These are phyloP conservation scores for Cephalotes varians DNA, from an alignment of 2,888 invertebrate species.

Conservation along the genomic window DNA sequence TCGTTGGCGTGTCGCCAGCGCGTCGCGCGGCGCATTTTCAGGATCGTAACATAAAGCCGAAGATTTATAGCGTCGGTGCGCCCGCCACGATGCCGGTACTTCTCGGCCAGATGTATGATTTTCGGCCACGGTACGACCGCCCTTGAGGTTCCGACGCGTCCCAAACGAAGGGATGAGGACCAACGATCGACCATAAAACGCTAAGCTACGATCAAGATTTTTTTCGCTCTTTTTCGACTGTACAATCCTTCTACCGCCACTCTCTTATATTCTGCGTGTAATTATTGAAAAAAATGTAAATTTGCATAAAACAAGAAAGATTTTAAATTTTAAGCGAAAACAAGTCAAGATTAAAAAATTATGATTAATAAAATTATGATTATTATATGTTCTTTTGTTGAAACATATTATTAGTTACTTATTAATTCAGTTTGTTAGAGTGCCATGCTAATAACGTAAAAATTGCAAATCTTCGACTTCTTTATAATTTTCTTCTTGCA, in stretches of 20 bases:
- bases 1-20: conserved; percentile 72
- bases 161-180: conserved; percentile 46
- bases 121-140: conserved; percentile 68
- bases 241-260: neutral
- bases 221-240: neutral
- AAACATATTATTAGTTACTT: conserved; percentile 67
- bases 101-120: conserved; percentile 73
- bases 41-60: conserved; percentile 77
- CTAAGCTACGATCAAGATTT: conserved; percentile 62
- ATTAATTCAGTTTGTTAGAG: conserved; percentile 84
- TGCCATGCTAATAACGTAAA: conserved; percentile 85
- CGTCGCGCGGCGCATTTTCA: conserved; percentile 76
- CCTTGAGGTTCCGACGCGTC: conserved; percentile 59
- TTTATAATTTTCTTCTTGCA: conserved; percentile 74
- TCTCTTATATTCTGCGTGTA: neutral
- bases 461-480: conserved; percentile 84
- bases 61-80: conserved; percentile 76
- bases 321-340: neutral
- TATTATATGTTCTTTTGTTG: neutral
- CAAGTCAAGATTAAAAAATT: neutral
- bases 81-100: conserved; percentile 58
- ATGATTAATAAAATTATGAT: neutral
- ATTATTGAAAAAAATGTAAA: neutral
- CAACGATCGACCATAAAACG: conserved; percentile 72
- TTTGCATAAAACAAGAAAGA: neutral